Percentiles rank a stretch among this genome's conserved stretches.
Evolutionary conservation across 2,888 invertebrate species (phyloP).

Genomic region (Diplolepis rosae): DNA sequence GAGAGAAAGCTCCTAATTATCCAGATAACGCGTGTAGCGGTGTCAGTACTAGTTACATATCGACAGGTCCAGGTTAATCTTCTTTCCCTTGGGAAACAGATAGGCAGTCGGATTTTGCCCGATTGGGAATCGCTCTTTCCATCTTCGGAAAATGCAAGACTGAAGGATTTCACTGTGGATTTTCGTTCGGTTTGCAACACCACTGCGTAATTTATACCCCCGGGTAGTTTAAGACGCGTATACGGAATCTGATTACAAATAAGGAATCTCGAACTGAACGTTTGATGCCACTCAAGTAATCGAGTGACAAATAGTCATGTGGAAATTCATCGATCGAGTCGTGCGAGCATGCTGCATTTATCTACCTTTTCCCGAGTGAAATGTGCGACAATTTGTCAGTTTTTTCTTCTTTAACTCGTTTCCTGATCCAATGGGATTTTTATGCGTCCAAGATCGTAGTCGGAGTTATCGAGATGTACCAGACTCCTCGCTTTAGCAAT

Average conservation of each 20-base stretch:
- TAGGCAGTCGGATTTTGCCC: slow-evolving; percentile 38
- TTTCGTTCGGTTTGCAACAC: slow-evolving; percentile 31
- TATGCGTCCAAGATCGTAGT: slow-evolving; percentile 21
- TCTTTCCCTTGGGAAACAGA: slow-evolving; percentile 53
- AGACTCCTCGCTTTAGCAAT: slow-evolving; percentile 21
- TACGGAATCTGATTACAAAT: slow-evolving; percentile 35
- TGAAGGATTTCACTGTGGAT: slow-evolving; percentile 37
- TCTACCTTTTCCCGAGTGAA: slow-evolving; percentile 17
- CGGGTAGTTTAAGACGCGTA: slow-evolving; percentile 23
- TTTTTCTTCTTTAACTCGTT: slow-evolving; percentile 20
- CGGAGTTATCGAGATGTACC: slow-evolving; percentile 26
- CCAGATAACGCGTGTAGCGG: slow-evolving; percentile 62
- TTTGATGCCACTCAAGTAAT: slow-evolving; percentile 29
- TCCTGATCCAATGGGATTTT: slow-evolving; percentile 29
- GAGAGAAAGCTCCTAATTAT: slow-evolving; percentile 62
- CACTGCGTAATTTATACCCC: slow-evolving; percentile 25
- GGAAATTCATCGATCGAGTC: slow-evolving; percentile 25
- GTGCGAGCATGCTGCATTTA: background rate
- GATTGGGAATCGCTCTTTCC: slow-evolving; percentile 40
- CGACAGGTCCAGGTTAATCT: slow-evolving; percentile 47
- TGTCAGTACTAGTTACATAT: slow-evolving; percentile 60
- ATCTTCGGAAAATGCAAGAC: slow-evolving; percentile 39
- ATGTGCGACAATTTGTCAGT: slow-evolving; percentile 26
- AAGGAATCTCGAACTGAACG: slow-evolving; percentile 32
- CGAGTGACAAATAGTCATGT: slow-evolving; percentile 27